Percentiles rank a stretch among this genome's conserved stretches.
phyloP scores from a whole-genome alignment of 2,797 vertebrate species.

The Oreortyx pictus region DNA sequence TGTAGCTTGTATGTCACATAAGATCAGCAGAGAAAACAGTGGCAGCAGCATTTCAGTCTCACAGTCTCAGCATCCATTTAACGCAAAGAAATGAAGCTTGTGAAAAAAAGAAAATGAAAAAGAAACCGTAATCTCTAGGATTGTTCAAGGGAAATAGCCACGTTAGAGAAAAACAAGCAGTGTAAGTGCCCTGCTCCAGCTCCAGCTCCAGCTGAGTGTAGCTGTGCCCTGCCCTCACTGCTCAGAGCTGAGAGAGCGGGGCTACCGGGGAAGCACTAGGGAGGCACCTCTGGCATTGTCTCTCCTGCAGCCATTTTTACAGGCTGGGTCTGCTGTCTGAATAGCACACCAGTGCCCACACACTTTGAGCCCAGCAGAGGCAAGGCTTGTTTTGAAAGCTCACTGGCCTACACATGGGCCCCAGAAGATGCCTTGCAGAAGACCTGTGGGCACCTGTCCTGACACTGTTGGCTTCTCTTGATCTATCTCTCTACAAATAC shows the following conservation, averaged over 20 bases:
- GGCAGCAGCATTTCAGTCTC: background rate
- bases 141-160: too few relatives aligned
- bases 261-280: too few relatives aligned
- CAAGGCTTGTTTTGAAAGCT: background rate
- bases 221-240: too few relatives aligned
- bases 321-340: background rate
- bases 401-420: fast-evolving
- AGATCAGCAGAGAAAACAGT: background rate
- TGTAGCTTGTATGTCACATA: background rate
- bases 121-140: too few relatives aligned
- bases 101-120: too few relatives aligned
- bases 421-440: background rate
- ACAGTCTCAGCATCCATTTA: background rate
- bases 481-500: background rate
- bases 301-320: too few relatives aligned
- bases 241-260: too few relatives aligned
- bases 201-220: too few relatives aligned
- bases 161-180: too few relatives aligned
- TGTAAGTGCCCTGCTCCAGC: too few relatives aligned
- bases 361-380: background rate
- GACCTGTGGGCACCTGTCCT: background rate
- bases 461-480: background rate
- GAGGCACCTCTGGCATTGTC: too few relatives aligned
- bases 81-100: too few relatives aligned
- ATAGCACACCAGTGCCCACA: background rate